A percentile compares a stretch with the other conserved stretches of the same genome.
phyloP scores from a whole-genome alignment of 2,888 invertebrate genomes.

The Phortica magna region DNA sequence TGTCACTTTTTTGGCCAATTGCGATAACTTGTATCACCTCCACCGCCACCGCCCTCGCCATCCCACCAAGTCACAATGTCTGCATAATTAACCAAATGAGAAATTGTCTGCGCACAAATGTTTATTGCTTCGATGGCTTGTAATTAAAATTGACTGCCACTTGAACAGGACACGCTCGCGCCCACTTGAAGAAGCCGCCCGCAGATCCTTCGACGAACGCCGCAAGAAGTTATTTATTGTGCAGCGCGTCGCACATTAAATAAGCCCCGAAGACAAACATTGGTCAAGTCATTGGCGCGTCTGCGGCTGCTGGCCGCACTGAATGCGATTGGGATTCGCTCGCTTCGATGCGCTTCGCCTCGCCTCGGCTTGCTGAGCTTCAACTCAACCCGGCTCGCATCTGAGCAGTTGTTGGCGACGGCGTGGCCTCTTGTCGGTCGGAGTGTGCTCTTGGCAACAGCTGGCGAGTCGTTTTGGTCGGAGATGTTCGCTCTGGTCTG shows the following conservation, averaged over 20 bases:
- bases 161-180: background rate
- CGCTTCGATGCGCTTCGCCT: background rate
- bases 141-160: conserved; percentile 26
- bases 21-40: background rate
- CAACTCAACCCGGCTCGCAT: no score
- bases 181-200: background rate
- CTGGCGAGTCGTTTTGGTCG: background rate
- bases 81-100: conserved; percentile 5
- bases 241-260: background rate
- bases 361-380: background rate
- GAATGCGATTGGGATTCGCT: background rate
- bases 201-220: background rate
- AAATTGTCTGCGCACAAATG: conserved; percentile 10
- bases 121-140: conserved; percentile 17
- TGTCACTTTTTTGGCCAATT: background rate
- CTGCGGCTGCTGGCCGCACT: conserved; percentile 5
- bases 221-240: conserved; percentile 25
- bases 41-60: no score
- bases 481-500: background rate
- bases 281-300: conserved; percentile 56
- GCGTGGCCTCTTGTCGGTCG: no score
- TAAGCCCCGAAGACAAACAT: conserved; percentile 45
- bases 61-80: no score
- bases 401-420: no score
- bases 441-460: background rate